Percentiles rank a stretch among this genome's conserved stretches.
Evolutionary conservation across 2,113 vertebrate genomes (phyloP).

Genomic region (Lasiurus cinereus): DNA sequence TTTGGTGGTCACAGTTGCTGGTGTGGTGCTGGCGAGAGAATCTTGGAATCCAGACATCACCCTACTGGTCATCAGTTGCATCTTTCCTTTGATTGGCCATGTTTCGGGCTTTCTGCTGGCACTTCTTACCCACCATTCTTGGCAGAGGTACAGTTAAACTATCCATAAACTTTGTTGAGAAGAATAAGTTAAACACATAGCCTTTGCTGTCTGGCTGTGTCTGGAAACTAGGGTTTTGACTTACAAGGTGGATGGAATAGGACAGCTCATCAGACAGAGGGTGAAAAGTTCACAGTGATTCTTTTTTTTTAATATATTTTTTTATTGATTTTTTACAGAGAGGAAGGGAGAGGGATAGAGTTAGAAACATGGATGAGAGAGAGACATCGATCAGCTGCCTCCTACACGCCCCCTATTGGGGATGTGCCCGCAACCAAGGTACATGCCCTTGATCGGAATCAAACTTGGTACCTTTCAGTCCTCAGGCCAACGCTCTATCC

Average conservation of each 20-base stretch:
- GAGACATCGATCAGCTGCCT: too few relatives aligned
- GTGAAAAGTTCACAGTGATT: not conserved
- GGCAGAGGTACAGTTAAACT: slow-evolving; percentile 82
- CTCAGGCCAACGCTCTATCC: too few relatives aligned
- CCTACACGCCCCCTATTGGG: too few relatives aligned
- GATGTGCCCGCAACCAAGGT: too few relatives aligned
- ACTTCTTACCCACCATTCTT: slow-evolving; percentile 82
- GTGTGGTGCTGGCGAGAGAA: slow-evolving; percentile 77
- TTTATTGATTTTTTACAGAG: too few relatives aligned
- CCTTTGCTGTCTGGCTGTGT: not conserved
- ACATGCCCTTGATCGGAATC: too few relatives aligned
- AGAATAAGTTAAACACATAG: not conserved
- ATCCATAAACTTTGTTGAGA: not conserved
- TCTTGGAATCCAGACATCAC: slow-evolving; percentile 80
- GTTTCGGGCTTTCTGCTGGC: slow-evolving; percentile 82
- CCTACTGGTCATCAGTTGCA: slow-evolving; percentile 81
- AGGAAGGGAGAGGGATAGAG: too few relatives aligned
- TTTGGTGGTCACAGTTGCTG: slow-evolving; percentile 74
- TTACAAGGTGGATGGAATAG: not conserved
- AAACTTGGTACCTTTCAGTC: too few relatives aligned
- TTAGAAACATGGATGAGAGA: too few relatives aligned
- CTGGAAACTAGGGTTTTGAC: not conserved
- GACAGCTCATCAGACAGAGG: not conserved
- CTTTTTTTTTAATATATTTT: too few relatives aligned
- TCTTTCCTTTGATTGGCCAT: slow-evolving; percentile 85